Evolutionary conservation across 37 sponge, comb jelly and placozoan genomes (phyloP).

Genomic region (Ianthella basta): DNA sequence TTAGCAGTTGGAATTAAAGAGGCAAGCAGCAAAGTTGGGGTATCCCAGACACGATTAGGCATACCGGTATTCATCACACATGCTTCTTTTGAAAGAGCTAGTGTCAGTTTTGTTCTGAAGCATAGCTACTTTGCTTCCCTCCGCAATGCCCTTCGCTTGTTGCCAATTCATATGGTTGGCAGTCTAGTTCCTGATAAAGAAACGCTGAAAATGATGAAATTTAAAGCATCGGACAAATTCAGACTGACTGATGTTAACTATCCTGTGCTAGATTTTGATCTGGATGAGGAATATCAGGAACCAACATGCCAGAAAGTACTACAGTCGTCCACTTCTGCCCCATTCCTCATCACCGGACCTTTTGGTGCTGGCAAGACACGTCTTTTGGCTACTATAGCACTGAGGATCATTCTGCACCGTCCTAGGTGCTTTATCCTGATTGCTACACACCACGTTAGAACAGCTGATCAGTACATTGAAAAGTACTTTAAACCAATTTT

Average conservation of each 20-base stretch:
- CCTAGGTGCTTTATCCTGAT: not conserved
- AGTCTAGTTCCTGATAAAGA: not conserved
- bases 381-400: conserved; percentile 19
- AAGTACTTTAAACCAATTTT: conserved; percentile 33
- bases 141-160: conserved; percentile 20
- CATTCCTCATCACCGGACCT: conserved; percentile 24
- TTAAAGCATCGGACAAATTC: too few species aligned
- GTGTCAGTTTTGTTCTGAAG: conserved; percentile 28
- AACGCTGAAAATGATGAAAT: not conserved
- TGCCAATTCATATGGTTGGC: not conserved
- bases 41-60: too few species aligned
- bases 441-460: conserved; percentile 22
- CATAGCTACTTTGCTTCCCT: conserved; percentile 35
- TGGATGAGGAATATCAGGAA: not conserved
- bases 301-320: conserved; percentile 9
- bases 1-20: too few species aligned
- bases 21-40: too few species aligned
- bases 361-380: conserved; percentile 48
- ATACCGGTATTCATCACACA: too few species aligned
- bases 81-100: not conserved
- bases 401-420: not conserved
- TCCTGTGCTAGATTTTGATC: not conserved
- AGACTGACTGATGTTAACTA: not conserved
- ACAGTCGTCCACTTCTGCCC: not conserved
- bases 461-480: conserved; percentile 32